These are phyloP conservation scores for Hedya salicella DNA, from an alignment of 2,888 invertebrate species.

Conservation along the genomic window DNA sequence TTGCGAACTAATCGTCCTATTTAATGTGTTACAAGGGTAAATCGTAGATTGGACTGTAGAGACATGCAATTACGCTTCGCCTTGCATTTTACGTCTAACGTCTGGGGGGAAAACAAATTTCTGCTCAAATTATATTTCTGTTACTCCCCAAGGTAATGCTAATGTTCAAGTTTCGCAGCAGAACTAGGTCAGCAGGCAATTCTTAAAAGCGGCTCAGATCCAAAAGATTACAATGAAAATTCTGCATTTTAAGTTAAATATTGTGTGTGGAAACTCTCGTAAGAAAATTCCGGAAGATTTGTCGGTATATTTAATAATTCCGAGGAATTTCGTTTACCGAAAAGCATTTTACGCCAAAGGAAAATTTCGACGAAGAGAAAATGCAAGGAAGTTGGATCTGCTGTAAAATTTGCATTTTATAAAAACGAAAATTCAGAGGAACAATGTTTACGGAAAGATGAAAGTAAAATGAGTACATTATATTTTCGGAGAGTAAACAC, in stretches of 20 bases:
- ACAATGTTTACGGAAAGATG: no score
- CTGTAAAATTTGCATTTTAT: no score
- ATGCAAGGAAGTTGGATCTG: no score
- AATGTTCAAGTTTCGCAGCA: slow-evolving; percentile 16
- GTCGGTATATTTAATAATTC: no score
- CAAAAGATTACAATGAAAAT: slow-evolving; percentile 5
- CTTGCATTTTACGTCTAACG: slow-evolving; percentile 29
- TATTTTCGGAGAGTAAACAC: no score
- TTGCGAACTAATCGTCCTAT: slow-evolving; percentile 12
- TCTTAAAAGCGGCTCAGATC: slow-evolving; percentile 5
- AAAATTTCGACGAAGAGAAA: no score
- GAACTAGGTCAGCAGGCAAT: slow-evolving; percentile 27
- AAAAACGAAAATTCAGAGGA: no score
- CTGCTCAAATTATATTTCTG: slow-evolving; percentile 31
- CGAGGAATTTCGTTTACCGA: no score
- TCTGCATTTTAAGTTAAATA: background rate
- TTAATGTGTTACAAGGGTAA: slow-evolving; percentile 38
- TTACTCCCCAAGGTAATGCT: slow-evolving; percentile 31
- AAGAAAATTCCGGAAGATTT: no score
- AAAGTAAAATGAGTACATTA: no score
- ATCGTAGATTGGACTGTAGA: slow-evolving; percentile 17
- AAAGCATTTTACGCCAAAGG: background rate
- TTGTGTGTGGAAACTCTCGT: no score
- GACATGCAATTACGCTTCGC: slow-evolving; percentile 19
- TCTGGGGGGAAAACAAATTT: slow-evolving; percentile 20